Evolutionary conservation across 2,797 vertebrate species (phyloP), one percentile per base, ranked within the genome.

Genomic region (Siniperca undulata): DNA sequence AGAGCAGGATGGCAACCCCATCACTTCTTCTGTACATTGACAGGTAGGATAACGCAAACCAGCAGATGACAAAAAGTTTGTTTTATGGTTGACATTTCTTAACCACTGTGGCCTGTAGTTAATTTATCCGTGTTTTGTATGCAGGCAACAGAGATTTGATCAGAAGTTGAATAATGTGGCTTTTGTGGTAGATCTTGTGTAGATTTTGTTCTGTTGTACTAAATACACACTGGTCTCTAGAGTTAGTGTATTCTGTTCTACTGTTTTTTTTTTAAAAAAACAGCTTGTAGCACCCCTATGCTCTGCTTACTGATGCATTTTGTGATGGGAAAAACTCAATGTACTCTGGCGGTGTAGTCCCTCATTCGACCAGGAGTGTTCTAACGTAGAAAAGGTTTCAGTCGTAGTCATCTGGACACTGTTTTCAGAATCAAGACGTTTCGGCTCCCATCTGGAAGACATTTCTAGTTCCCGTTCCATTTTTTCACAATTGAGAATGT

Each of bases 1-100:
- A 0, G 52, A 53, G 42, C 74, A 90, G 78, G 12, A 95, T 95
- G 94, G 90, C 94, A 14, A 19, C 91, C 7, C 89, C 94, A 7
- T 93, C 94, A 2, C 87, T 94, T 36, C 75, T 94, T 27, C 78
- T 95, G 16, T 93, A 88, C 91, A 91, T 86, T 22, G 94, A 95
- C 93, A 91, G 92, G 94, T 94, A 92, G 46, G 92, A 65, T 0
- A 55, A 50, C 11, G 11, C 19, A 72, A 40, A 14, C n/a, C 1
- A 22, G 56, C 42, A 71, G 17, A 38, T 34, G 8, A n/a, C 34
- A 3, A 36, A 42, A 40, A 11, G 9, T 59, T n/a, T 40, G 30
- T 53, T 56, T 53, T 9, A 4, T 68, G 7, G 4, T 27, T 42
- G 16, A 24, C n/a, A 5, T 71, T 19, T 72, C 7, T 48, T 48